Conservation (phyloP, 2,113 vertebrate species). For the Erythrocercus mccallii region DNA sequence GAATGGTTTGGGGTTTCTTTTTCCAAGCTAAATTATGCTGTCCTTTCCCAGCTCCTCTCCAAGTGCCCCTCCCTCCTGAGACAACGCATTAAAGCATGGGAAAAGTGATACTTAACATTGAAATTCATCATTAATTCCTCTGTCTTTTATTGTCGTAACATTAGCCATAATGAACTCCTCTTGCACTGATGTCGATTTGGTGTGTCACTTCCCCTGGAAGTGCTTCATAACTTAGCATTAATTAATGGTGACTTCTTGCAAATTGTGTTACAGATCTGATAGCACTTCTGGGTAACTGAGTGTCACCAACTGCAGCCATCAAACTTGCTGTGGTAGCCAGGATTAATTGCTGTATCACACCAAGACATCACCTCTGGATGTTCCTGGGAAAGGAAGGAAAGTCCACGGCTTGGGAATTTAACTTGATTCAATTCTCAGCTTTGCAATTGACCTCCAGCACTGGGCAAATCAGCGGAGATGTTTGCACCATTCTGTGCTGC, state of each 20-base stretch:
- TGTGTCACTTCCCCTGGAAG: constrained; percentile 62
- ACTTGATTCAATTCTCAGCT: not conserved
- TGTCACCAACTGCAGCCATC: constrained; percentile 51
- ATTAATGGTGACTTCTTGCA: constrained; percentile 77
- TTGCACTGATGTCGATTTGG: constrained; percentile 58
- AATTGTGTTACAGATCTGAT: constrained; percentile 70
- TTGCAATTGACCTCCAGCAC: not conserved
- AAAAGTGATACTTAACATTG: constrained; percentile 61
- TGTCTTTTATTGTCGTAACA: constrained; percentile 59
- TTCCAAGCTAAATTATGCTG: not conserved
- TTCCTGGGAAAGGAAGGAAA: not conserved
- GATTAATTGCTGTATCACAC: constrained; percentile 33
- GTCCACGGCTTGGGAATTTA: not conserved
- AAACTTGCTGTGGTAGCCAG: not conserved
- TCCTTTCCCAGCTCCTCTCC: not conserved
- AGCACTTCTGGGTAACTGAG: constrained; percentile 66
- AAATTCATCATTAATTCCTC: constrained; percentile 69
- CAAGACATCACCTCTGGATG: not conserved
- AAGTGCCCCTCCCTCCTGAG: not conserved
- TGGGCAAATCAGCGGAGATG: not conserved
- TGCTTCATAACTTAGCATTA: constrained; percentile 68
- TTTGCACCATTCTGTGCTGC: not conserved
- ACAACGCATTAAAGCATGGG: not conserved
- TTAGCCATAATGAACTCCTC: constrained; percentile 72
- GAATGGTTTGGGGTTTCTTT: not conserved